Evolutionary conservation across 2,797 vertebrate species (phyloP).

Genomic region (Moxostoma hubbsi): DNA sequence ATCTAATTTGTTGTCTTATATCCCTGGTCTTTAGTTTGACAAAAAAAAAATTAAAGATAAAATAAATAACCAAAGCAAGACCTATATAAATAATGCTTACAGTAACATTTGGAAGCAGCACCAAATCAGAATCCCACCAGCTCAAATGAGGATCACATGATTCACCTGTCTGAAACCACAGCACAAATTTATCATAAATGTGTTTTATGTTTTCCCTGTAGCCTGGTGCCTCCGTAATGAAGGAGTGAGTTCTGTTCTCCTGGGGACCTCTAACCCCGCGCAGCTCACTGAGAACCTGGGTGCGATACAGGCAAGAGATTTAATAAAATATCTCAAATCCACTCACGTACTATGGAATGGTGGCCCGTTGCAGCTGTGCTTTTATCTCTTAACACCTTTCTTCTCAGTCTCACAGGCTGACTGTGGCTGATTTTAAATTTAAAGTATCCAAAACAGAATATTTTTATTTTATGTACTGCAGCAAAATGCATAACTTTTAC

Average conservation of each 20-base stretch:
- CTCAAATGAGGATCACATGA: neutral
- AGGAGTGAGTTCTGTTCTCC: conserved; percentile 94
- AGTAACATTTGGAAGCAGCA: neutral
- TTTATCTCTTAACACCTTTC: conserved; percentile 7
- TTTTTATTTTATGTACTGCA: neutral
- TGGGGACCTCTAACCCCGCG: conserved; percentile 92
- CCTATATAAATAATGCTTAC: neutral
- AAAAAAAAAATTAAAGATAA: too few relatives aligned
- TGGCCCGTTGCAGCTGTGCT: neutral
- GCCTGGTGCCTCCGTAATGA: conserved; percentile 98
- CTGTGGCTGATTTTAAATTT: conserved; percentile 1
- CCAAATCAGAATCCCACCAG: neutral
- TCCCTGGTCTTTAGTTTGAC: neutral
- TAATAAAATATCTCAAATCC: conserved; percentile 17
- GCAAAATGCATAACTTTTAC: conserved; percentile 2
- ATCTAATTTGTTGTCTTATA: too few relatives aligned
- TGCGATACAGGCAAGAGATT: conserved; percentile 88
- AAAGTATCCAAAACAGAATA: neutral
- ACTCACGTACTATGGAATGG: neutral
- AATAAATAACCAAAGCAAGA: neutral
- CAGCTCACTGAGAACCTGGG: conserved; percentile 96
- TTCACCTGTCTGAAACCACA: neutral
- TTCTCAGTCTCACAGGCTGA: neutral
- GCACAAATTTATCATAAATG: neutral
- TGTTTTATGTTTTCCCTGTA: conserved; percentile 61